Percentiles rank a stretch among this genome's conserved stretches.
Evolutionary conservation across 53 echinoderm and acorn worm species (phyloP).

Genomic region (Luidia sarsii): DNA sequence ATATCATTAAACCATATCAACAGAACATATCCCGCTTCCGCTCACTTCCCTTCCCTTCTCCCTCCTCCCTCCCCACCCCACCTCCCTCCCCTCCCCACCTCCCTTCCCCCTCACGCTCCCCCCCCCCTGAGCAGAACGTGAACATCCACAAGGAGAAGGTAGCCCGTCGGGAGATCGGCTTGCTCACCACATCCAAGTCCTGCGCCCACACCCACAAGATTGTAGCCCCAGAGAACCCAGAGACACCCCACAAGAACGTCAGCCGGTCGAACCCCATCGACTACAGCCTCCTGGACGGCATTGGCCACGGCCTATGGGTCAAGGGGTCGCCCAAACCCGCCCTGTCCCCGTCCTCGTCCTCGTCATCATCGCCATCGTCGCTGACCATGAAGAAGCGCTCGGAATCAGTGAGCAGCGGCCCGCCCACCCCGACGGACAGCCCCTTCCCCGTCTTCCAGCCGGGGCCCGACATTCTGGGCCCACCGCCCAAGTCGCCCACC

Average conservation of each 20-base stretch:
- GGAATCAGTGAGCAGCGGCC: conserved; percentile 63
- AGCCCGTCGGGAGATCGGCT: conserved; percentile 92
- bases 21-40: too few species aligned
- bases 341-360: background rate
- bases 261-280: conserved; percentile 87
- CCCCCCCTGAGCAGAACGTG: too few species aligned
- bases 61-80: too few species aligned
- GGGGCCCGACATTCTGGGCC: background rate
- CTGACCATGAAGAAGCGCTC: conserved; percentile 41
- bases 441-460: conserved; percentile 65
- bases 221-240: conserved; percentile 83
- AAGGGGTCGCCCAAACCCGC: conserved; percentile 31
- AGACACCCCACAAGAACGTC: conserved; percentile 77
- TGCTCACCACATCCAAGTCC: conserved; percentile 90
- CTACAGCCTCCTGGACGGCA: conserved; percentile 73
- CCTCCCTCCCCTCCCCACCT: too few species aligned
- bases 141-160: conserved; percentile 97
- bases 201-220: conserved; percentile 92
- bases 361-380: background rate
- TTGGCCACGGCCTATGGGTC: conserved; percentile 76
- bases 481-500: conserved; percentile 33
- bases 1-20: too few species aligned
- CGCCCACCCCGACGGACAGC: conserved; percentile 46
- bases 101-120: too few species aligned
- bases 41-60: too few species aligned